phyloP scores from a whole-genome alignment of 2,888 invertebrate species.

The Agrenia bidenticulata region DNA sequence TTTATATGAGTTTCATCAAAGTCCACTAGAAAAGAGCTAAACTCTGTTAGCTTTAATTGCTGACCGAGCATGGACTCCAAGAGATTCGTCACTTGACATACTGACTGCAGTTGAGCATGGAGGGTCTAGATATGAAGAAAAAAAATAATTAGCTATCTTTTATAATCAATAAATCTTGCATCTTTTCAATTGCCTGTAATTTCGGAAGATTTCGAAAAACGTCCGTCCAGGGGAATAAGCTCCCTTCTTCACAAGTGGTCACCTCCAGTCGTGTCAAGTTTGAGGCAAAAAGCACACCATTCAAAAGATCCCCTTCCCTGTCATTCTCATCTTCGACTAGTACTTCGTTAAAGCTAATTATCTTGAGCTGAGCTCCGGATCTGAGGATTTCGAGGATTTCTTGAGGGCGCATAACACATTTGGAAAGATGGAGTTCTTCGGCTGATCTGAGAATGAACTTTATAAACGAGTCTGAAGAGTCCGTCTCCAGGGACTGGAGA shows the following conservation, averaged over 20 bases:
- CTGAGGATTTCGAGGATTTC: constrained; percentile 24
- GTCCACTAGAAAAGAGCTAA: constrained; percentile 43
- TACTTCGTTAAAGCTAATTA: constrained; percentile 30
- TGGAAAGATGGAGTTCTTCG: constrained; percentile 32
- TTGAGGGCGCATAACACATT: constrained; percentile 21
- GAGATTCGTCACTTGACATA: constrained; percentile 30
- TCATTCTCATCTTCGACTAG: constrained; percentile 15
- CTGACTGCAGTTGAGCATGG: constrained; percentile 35
- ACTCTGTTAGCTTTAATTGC: constrained; percentile 31
- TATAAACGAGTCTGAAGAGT: background rate
- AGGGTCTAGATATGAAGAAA: constrained; percentile 18
- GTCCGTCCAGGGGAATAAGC: constrained; percentile 32
- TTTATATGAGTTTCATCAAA: constrained; percentile 38
- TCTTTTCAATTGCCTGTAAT: background rate
- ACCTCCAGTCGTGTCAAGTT: constrained; percentile 31
- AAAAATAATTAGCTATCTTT: background rate
- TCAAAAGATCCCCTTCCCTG: background rate
- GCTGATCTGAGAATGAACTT: constrained; percentile 6
- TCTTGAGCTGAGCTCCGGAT: constrained; percentile 14
- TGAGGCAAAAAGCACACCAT: background rate
- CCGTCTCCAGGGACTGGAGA: constrained; percentile 16
- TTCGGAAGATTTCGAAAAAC: constrained; percentile 28
- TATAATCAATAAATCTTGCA: background rate
- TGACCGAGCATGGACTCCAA: constrained; percentile 27
- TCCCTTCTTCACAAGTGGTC: constrained; percentile 30